phyloP scores from a whole-genome alignment of 2,797 vertebrate species.

The Acropternis orthonyx region DNA sequence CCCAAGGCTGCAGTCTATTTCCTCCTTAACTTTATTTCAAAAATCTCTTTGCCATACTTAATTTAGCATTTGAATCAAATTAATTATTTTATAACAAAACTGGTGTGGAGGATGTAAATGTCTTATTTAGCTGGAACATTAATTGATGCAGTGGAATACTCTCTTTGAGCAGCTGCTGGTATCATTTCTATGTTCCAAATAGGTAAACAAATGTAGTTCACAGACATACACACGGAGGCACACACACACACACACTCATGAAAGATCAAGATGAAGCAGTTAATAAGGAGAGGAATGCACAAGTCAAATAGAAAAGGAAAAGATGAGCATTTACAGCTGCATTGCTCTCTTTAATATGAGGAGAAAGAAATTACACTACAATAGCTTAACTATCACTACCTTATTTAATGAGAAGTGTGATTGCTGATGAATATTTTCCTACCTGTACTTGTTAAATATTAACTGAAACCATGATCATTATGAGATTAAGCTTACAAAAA shows the following conservation, averaged over 20 bases:
- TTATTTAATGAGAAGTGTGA: neutral
- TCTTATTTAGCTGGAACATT: conserved; percentile 57
- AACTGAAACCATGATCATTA: neutral
- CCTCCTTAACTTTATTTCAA: conserved; percentile 64
- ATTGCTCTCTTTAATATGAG: neutral
- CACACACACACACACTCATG: fast-evolving
- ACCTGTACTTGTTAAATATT: conserved; percentile 2
- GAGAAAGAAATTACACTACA: neutral
- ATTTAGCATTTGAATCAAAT: conserved; percentile 72
- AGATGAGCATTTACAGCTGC: neutral
- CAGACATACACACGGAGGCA: neutral
- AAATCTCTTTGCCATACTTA: conserved; percentile 65
- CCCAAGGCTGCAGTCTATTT: conserved; percentile 28
- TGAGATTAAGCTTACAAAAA: neutral
- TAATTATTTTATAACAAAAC: conserved; percentile 72
- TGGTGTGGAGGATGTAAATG: conserved; percentile 50
- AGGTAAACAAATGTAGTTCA: conserved; percentile 1
- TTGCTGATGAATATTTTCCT: conserved; percentile 4
- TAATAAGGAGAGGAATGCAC: neutral
- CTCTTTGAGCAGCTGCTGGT: conserved; percentile 43
- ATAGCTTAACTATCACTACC: neutral
- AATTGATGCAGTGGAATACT: conserved; percentile 41
- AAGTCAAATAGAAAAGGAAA: neutral
- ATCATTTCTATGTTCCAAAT: neutral
- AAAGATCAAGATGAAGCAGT: neutral